These are phyloP conservation scores for Neoniphon sammara DNA, from an alignment of 2,797 vertebrate genomes.

Conservation along the genomic window DNA sequence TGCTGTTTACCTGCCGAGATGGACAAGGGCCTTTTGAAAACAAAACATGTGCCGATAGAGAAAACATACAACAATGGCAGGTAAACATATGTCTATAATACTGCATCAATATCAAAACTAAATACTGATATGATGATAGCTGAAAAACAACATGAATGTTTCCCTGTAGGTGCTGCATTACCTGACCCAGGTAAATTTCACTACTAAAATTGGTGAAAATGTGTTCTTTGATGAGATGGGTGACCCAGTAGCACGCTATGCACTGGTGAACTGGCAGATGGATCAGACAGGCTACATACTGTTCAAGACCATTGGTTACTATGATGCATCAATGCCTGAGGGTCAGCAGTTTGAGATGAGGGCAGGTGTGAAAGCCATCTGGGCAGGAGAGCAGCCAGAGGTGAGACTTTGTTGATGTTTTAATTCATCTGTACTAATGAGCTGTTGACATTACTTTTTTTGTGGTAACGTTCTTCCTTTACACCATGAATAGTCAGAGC, in stretches of 20 bases:
- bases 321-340: conserved; percentile 78
- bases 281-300: conserved; percentile 70
- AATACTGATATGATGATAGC: neutral
- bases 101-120: neutral
- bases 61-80: conserved; percentile 83
- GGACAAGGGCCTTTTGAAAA: conserved; percentile 78
- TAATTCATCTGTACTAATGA: neutral
- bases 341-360: conserved; percentile 82
- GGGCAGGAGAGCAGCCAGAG: conserved; percentile 72
- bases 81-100: conserved; percentile 56
- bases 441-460: neutral
- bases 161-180: conserved; percentile 81
- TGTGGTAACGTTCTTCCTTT: neutral
- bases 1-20: conserved; percentile 76
- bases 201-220: conserved; percentile 79
- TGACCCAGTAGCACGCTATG: conserved; percentile 82
- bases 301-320: conserved; percentile 81
- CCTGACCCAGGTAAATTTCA: conserved; percentile 81
- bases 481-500: neutral
- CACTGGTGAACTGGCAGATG: conserved; percentile 85
- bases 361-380: conserved; percentile 70
- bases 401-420: conserved; percentile 53
- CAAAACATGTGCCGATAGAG: conserved; percentile 74
- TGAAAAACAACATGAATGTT: neutral
- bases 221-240: conserved; percentile 82